Evolutionary conservation across 2,888 invertebrate genomes (phyloP).

Genomic region (Rhagium mordax): DNA sequence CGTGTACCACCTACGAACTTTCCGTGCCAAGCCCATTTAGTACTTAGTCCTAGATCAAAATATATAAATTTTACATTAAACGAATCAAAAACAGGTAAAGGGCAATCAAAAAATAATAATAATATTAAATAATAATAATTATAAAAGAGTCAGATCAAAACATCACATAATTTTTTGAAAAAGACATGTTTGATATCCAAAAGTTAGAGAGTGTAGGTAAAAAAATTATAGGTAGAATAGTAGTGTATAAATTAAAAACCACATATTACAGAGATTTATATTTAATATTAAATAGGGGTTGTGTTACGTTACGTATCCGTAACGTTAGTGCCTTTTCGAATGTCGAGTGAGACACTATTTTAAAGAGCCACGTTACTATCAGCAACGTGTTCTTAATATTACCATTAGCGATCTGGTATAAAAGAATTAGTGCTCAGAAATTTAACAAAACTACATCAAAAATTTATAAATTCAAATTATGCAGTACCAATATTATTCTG

Average conservation of each 20-base stretch:
- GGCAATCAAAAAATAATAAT: slow-evolving; percentile 64
- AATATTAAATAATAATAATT: slow-evolving; percentile 41
- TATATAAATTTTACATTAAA: slow-evolving; percentile 39
- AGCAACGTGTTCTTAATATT: slow-evolving; percentile 46
- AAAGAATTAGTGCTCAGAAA: slow-evolving; percentile 48
- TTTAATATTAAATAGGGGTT: slow-evolving; percentile 70
- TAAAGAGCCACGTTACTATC: slow-evolving; percentile 46
- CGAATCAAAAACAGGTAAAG: slow-evolving; percentile 62
- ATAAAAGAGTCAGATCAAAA: slow-evolving; percentile 61
- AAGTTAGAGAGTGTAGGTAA: slow-evolving; percentile 50
- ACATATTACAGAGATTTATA: slow-evolving; percentile 69
- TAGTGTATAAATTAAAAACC: slow-evolving; percentile 67
- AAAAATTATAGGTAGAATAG: slow-evolving; percentile 57
- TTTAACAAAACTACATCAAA: slow-evolving; percentile 32
- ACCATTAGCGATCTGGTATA: slow-evolving; percentile 63
- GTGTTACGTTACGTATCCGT: slow-evolving; percentile 67
- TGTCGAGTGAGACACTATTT: slow-evolving; percentile 70
- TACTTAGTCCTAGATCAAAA: slow-evolving; percentile 62
- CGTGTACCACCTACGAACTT: slow-evolving; percentile 59
- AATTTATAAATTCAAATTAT: not conserved
- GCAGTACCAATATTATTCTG: too few species aligned
- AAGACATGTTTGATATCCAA: slow-evolving; percentile 47
- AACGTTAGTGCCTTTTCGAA: slow-evolving; percentile 71
- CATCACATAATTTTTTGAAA: slow-evolving; percentile 46
- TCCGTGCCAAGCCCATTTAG: slow-evolving; percentile 68